Evolutionary conservation across 2,797 vertebrate genomes (phyloP), one percentile per base, ranked within the genome.

Genomic region (Garrulus glandarius): DNA sequence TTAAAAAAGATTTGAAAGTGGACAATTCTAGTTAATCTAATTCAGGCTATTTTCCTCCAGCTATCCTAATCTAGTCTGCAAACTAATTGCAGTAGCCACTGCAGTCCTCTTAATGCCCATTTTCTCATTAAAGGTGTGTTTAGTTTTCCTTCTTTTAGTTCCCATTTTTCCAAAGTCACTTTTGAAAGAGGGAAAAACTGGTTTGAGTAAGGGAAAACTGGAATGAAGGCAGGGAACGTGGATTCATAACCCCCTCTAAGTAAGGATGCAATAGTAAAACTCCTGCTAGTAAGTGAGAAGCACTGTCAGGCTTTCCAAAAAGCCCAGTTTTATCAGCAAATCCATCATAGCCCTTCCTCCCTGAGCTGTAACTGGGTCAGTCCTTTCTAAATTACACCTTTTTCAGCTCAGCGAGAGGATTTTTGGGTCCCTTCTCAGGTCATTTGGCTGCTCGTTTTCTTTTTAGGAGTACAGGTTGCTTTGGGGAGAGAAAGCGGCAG

Each of bases 1-100:
- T 91, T 86, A 39, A 70, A 89, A 89, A 90, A 72, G 44, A 81
- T 67, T 56, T 79, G 29, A 52, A 89, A 95, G 77, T 46, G 10
- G 34, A 11, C 70, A 53, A 29, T 76, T 88, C 61, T 44, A n/a
- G 37, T 82, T 84, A 59, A 90, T 72, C 47, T 59, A 27, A 47
- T 49, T 72, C 36, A 46, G 74, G 47, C 60, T 53, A 3, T 70
- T 94, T 90, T 60, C 68, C 70, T 37, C 26, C 14, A 22, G 55
- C 37, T 70, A 20, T 32, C 53, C 70, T 91, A 53, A 75, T 55
- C 53, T 65, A 59, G 47, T 47, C 47, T 89, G 43, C 39, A 32
- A 39, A 26, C 29, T 70, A 59, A 72, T 44, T 75, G 72, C 17
- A 69, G 7, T 20, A 34, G 39, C 34, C 39, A n/a, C 50, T 6